Conservation (phyloP, 2,797 vertebrate species). For the Catharus ustulatus region DNA sequence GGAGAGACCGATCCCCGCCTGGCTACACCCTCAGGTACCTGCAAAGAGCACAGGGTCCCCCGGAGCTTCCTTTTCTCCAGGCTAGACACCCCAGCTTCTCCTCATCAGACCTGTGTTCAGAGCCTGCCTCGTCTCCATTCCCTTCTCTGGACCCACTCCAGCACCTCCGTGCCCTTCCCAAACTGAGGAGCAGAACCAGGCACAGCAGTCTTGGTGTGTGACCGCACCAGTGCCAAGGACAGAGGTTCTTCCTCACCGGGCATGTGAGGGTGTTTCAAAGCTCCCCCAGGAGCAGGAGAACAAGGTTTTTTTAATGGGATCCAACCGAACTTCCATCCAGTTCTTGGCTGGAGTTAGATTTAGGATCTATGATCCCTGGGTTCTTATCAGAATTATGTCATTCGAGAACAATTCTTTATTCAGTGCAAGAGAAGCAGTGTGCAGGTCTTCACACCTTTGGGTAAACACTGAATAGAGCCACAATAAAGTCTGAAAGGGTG, state of each 20-base stretch:
- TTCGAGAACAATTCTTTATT: neutral
- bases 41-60: too few species aligned
- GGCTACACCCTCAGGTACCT: rapidly evolving
- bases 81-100: neutral
- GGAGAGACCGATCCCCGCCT: neutral
- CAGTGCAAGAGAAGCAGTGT: rapidly evolving
- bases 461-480: neutral
- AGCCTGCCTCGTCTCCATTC: neutral
- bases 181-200: neutral
- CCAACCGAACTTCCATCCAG: rapidly evolving
- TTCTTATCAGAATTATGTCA: neutral
- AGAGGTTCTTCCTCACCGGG: rapidly evolving
- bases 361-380: rapidly evolving
- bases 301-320: rapidly evolving
- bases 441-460: neutral
- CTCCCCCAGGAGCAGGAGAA: neutral
- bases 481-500: neutral
- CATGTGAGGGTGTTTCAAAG: neutral
- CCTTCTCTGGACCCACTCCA: neutral
- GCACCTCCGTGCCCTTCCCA: neutral
- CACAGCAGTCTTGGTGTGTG: too few species aligned
- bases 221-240: neutral
- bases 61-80: neutral
- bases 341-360: too few species aligned
- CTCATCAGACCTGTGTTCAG: neutral